Evolutionary conservation across 1,140 invertebrate species (phyloP).

Genomic region (Macrobrachium rosenbergii): DNA sequence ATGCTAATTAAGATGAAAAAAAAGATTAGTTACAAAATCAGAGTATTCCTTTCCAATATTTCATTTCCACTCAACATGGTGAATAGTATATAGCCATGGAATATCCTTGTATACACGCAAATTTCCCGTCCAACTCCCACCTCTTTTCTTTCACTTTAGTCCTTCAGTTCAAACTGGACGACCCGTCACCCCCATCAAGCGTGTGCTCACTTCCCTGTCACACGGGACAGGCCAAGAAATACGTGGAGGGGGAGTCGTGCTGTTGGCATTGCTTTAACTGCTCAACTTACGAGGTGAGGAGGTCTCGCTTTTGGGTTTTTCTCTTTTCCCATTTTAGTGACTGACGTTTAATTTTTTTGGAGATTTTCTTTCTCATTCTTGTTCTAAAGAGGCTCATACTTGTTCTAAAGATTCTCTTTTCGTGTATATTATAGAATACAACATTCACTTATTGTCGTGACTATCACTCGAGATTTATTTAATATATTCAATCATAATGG

Average conservation of each 20-base stretch:
- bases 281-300: slow-evolving; percentile 86
- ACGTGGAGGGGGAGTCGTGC: slow-evolving; percentile 91
- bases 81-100: not conserved
- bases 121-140: not conserved
- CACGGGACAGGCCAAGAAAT: slow-evolving; percentile 89
- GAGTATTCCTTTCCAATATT: no score
- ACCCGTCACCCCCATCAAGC: slow-evolving; percentile 80
- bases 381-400: not conserved
- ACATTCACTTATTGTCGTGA: no score
- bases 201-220: slow-evolving; percentile 87
- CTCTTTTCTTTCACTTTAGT: slow-evolving; percentile 72
- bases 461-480: no score
- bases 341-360: not conserved
- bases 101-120: not conserved
- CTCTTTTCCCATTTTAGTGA: not conserved
- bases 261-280: slow-evolving; percentile 98
- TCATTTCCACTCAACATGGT: no score
- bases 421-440: not conserved
- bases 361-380: not conserved
- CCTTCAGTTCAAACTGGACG: slow-evolving; percentile 84
- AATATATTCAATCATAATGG: no score
- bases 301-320: not conserved
- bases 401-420: not conserved
- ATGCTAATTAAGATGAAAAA: no score
- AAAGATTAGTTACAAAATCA: no score